Conservation (phyloP, 2,888 invertebrate genomes). For the Dynastes tityus region DNA sequence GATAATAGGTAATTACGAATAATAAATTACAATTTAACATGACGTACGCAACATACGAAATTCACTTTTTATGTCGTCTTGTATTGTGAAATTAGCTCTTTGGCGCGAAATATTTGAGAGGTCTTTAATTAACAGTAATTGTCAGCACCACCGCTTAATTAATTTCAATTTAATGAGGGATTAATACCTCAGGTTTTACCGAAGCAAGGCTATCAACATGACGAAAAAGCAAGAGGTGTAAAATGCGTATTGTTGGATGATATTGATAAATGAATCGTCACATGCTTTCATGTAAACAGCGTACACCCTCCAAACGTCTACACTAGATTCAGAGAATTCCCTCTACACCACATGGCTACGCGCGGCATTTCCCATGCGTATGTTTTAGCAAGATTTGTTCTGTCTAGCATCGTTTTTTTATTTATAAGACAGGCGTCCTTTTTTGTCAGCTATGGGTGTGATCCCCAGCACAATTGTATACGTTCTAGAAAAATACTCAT, state of each 20-base stretch:
- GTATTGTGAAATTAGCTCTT: too few relatives aligned
- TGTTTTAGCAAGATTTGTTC: conserved; percentile 6
- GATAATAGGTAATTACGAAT: too few relatives aligned
- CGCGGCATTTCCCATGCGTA: conserved; percentile 6
- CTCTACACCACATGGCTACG: neutral
- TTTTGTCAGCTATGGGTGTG: neutral
- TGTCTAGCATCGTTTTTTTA: neutral
- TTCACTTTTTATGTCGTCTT: too few relatives aligned
- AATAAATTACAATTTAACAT: too few relatives aligned
- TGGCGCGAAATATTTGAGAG: too few relatives aligned
- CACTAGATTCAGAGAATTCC: neutral
- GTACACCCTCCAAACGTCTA: neutral
- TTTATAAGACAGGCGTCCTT: neutral
- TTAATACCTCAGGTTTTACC: too few relatives aligned
- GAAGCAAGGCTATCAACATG: too few relatives aligned
- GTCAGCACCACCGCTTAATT: too few relatives aligned
- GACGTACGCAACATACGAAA: too few relatives aligned
- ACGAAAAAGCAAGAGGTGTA: neutral
- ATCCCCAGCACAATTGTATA: neutral
- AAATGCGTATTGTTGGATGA: neutral
- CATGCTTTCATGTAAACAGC: neutral
- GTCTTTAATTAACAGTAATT: too few relatives aligned
- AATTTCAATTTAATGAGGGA: too few relatives aligned
- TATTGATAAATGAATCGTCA: conserved; percentile 1
- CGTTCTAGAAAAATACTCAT: neutral